Evolutionary conservation across 2,888 invertebrate genomes (phyloP).

Genomic region (Acleris cristana): DNA sequence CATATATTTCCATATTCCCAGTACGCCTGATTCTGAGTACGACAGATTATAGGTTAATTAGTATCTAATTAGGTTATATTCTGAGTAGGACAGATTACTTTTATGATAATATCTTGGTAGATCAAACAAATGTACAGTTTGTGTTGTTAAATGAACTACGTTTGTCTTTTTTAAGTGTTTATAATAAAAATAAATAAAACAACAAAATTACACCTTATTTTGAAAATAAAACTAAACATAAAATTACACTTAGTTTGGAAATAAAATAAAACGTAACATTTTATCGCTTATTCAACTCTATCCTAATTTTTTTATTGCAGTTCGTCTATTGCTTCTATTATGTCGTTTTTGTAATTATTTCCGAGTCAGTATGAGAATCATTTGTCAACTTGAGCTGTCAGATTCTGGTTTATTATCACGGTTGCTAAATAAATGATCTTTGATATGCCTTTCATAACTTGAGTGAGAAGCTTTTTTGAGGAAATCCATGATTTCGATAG

Average conservation of each 20-base stretch:
- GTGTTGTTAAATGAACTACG: not conserved
- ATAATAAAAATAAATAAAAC: not conserved
- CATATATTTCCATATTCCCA: constrained; percentile 2
- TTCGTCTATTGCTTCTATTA: constrained; percentile 13
- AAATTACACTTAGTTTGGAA: constrained; percentile 3
- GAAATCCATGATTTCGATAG: too few species aligned
- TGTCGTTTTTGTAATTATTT: constrained; percentile 7
- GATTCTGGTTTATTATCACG: constrained; percentile 6
- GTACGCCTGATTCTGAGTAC: constrained; percentile 3
- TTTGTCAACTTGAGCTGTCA: constrained; percentile 5
- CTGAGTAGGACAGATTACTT: constrained; percentile 9
- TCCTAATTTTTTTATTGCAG: not conserved
- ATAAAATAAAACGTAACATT: constrained; percentile 12
- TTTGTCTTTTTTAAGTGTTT: too few species aligned
- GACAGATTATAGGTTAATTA: constrained; percentile 1
- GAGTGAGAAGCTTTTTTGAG: too few species aligned
- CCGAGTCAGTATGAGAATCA: constrained; percentile 12
- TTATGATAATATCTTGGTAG: constrained; percentile 4
- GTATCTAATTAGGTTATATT: constrained; percentile 4
- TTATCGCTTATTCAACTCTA: not conserved
- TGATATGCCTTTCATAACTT: too few species aligned
- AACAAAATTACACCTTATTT: not conserved
- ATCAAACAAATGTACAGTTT: constrained; percentile 5
- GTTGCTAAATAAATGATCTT: constrained; percentile 5
- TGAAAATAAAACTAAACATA: constrained; percentile 5